Base-by-base conservation (phyloP, 2,797 vertebrate genomes). In the Halcyon chelicuti region DNA sequence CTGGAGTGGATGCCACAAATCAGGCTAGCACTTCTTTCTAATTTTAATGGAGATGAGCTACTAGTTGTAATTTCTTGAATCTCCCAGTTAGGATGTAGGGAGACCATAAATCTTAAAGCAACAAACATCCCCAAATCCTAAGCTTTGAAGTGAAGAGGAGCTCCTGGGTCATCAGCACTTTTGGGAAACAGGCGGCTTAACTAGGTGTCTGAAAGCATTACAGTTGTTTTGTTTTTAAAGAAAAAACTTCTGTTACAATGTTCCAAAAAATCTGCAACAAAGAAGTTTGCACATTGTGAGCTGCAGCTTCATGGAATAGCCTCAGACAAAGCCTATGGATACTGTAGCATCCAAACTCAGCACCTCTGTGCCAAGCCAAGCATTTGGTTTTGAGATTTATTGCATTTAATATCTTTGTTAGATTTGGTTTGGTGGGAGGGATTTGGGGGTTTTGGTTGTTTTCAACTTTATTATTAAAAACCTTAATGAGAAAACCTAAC, bases 31-130 rank as follows among this genome's bases (percentile, higher is more conserved):
- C 93, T 95, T 91, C 88, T 88, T 96, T 95, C 94, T 97, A 70
- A 95, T 97, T 97, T 96, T 96, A 94, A 96, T 96, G 94, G 90
- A 95, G 80, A 86, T 90, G 92, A 93, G 73, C 74, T 92, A 63
- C 83, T 76, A 19, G 73, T 78, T 88, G 92, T 81, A 94, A 91
- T 88, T 96, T 95, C 90, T 95, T 62, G 42, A 90, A 86, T 91
- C 82, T 94, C 61, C 83, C 40, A 17, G 91, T 88, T 96, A 93
- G 83, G 82, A 84, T 84, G 60, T 46, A 63, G 93, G 60, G 88
- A 96, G 62, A 96, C 83, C 90, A 88, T 96, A 96, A 97, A 97
- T 94, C 95, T 94, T 93, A 81, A 44, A 84, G 92, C 71, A 90
- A 70, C 94, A 95, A 96, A 94, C 94, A 96, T 78, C 73, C 68